These are phyloP conservation scores for Agelaius tricolor DNA, from an alignment of 2,113 vertebrate species.

Conservation along the genomic window DNA sequence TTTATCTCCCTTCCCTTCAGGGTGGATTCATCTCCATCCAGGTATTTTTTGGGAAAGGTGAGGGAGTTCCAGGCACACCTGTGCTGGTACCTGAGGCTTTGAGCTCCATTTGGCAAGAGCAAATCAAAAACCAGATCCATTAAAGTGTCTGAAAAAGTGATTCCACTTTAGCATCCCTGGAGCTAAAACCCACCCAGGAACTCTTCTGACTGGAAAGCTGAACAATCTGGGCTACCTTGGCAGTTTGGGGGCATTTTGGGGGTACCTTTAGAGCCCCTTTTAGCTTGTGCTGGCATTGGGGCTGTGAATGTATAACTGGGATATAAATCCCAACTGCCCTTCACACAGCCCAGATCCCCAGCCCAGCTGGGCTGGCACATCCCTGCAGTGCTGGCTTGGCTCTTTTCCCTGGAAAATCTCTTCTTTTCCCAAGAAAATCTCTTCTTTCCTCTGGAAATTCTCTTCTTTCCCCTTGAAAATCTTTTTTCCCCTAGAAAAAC, in stretches of 20 bases:
- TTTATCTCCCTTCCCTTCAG: accelerated
- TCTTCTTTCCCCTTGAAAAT: not conserved
- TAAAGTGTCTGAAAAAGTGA: not conserved
- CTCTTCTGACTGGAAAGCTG: not conserved
- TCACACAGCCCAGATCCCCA: not conserved
- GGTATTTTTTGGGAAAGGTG: accelerated
- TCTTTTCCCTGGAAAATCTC: not conserved
- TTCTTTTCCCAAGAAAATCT: not conserved
- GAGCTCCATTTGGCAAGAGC: not conserved
- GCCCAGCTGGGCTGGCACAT: not conserved
- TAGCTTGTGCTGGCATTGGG: not conserved
- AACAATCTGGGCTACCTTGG: not conserved
- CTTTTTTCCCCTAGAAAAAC: not conserved
- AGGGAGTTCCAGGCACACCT: accelerated
- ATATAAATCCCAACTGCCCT: not conserved
- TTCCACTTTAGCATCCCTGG: not conserved
- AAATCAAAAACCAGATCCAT: not conserved
- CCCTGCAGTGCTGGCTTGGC: not conserved
- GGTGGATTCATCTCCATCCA: not conserved
- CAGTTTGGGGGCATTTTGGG: not conserved
- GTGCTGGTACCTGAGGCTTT: not conserved
- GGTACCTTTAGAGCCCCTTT: not conserved
- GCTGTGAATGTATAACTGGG: not conserved
- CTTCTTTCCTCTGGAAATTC: not conserved
- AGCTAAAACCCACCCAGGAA: not conserved